phyloP scores from a whole-genome alignment of 2,797 vertebrate genomes.

The Chrysocyon brachyurus region DNA sequence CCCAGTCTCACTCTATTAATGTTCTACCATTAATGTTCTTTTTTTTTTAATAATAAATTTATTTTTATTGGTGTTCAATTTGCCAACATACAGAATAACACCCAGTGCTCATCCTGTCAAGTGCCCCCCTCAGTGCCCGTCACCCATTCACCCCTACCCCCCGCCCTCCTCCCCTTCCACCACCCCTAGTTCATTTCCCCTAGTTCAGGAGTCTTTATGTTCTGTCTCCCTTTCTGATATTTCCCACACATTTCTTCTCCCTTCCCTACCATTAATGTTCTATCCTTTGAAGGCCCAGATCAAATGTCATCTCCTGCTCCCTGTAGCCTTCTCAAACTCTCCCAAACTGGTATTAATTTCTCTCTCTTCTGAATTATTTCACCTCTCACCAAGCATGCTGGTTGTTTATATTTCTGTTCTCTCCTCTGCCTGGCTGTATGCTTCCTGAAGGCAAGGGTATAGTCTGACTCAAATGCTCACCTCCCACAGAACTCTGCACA shows the following conservation, averaged over 20 bases:
- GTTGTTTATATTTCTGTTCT: not conserved
- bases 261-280: too few relatives aligned
- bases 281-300: not conserved
- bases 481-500: not conserved
- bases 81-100: too few relatives aligned
- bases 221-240: too few relatives aligned
- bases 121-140: too few relatives aligned
- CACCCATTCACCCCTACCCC: too few relatives aligned
- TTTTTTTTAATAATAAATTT: too few relatives aligned
- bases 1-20: not conserved
- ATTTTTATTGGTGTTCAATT: too few relatives aligned
- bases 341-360: not conserved
- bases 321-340: conserved; percentile 7
- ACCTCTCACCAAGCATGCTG: not conserved
- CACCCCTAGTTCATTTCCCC: too few relatives aligned
- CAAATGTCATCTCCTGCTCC: not conserved
- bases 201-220: too few relatives aligned
- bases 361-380: conserved; percentile 39
- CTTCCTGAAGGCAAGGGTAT: not conserved
- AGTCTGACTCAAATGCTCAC: not conserved
- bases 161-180: too few relatives aligned
- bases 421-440: not conserved
- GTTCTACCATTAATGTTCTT: not conserved
- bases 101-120: too few relatives aligned
- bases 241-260: too few relatives aligned